Percentiles rank a stretch among this genome's conserved stretches.
These are phyloP conservation scores for Antrozous pallidus DNA, from an alignment of 2,797 vertebrate species.

Conservation along the genomic window DNA sequence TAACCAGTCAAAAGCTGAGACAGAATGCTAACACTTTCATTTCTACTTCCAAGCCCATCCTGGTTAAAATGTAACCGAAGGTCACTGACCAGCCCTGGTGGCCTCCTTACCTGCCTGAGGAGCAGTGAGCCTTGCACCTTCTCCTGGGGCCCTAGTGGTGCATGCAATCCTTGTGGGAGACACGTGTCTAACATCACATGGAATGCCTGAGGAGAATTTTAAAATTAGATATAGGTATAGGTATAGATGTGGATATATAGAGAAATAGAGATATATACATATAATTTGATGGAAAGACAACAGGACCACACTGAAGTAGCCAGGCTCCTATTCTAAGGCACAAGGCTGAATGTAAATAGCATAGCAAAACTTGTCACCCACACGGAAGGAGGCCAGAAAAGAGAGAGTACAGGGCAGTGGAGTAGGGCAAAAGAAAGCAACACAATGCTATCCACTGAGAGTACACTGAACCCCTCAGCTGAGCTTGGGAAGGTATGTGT, in stretches of 20 bases:
- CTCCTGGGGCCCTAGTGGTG: constrained; percentile 57
- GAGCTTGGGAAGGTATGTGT: not conserved
- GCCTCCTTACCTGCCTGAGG: constrained; percentile 81
- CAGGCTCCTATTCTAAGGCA: not conserved
- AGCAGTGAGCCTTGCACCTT: not conserved
- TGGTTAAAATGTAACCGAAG: not conserved
- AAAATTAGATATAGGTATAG: not conserved
- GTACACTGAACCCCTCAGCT: not conserved
- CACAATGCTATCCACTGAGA: not conserved
- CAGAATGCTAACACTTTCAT: not conserved
- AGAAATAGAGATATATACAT: too few species aligned
- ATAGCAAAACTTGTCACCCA: not conserved
- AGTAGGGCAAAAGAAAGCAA: not conserved
- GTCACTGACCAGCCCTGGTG: not conserved
- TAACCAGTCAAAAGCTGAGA: not conserved
- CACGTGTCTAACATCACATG: constrained; percentile 72
- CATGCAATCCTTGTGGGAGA: constrained; percentile 80
- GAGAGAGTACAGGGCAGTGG: not conserved
- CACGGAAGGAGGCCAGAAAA: not conserved
- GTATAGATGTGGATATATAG: too few species aligned
- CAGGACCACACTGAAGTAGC: not conserved
- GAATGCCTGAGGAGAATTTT: constrained; percentile 70
- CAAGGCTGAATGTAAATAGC: not conserved
- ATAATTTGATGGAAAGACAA: not conserved
- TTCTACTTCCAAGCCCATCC: not conserved